Evolutionary conservation across 2,888 invertebrate species (phyloP).

Genomic region (Philonicus albiceps): DNA sequence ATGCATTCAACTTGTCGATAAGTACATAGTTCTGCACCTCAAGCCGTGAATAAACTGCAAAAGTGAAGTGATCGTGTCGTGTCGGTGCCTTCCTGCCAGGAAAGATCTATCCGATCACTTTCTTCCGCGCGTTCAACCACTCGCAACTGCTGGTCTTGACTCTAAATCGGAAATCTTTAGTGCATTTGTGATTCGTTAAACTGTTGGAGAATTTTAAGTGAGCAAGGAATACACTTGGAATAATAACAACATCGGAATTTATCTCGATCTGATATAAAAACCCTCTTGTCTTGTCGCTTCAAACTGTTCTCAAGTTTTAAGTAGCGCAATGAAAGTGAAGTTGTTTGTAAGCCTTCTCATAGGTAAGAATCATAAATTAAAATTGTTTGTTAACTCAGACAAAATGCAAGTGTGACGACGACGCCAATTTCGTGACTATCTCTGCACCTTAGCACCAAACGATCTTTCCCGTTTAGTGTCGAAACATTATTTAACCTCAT

Average conservation of each 20-base stretch:
- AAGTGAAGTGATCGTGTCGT: not conserved
- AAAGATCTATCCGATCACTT: not conserved
- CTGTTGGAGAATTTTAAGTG: not conserved
- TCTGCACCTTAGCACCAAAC: not conserved
- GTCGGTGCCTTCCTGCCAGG: not conserved
- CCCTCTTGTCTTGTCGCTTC: not conserved
- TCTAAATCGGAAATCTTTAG: not conserved
- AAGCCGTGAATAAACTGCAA: not conserved
- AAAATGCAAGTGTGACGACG: not conserved
- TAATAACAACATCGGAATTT: not conserved
- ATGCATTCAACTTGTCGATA: slow-evolving; percentile 29
- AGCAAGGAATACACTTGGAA: not conserved
- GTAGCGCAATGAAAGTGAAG: slow-evolving; percentile 20
- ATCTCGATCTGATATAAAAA: not conserved
- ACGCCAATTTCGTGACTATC: not conserved
- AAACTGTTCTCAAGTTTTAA: not conserved
- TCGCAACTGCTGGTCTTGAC: not conserved
- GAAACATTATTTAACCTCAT: not conserved
- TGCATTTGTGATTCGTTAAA: slow-evolving; percentile 1
- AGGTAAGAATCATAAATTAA: slow-evolving; percentile 6
- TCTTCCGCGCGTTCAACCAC: not conserved
- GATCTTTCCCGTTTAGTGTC: not conserved
- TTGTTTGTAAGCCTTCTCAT: not conserved
- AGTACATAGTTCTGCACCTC: not conserved
- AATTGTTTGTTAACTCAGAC: not conserved